Evolutionary conservation across 2,888 invertebrate genomes (phyloP).

Genomic region (Stenichneumon culpator): DNA sequence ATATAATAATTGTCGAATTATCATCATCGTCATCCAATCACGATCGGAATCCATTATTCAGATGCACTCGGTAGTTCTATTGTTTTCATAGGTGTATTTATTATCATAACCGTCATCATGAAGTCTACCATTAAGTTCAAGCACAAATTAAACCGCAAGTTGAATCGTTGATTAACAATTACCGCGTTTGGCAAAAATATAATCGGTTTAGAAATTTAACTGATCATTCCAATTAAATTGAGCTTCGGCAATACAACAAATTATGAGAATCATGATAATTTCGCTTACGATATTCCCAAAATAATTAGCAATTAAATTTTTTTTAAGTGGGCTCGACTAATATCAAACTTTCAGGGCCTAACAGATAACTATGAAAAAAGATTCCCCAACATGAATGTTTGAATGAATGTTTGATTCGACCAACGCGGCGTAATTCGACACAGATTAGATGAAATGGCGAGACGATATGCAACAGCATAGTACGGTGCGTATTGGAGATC

Average conservation of each 20-base stretch:
- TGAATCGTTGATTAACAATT: not conserved
- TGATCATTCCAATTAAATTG: not conserved
- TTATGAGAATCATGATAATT: not conserved
- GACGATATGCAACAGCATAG: slow-evolving; percentile 5
- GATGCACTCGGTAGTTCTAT: slow-evolving; percentile 4
- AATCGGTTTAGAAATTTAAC: not conserved
- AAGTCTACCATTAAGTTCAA: not conserved
- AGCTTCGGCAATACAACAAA: not conserved
- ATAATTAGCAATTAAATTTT: not conserved
- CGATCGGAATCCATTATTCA: slow-evolving; percentile 52
- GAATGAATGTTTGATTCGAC: slow-evolving; percentile 12
- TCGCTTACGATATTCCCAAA: not conserved
- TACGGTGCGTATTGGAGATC: slow-evolving; percentile 28
- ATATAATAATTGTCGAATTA: slow-evolving; percentile 72
- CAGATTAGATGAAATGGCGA: slow-evolving; percentile 47
- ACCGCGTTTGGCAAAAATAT: not conserved
- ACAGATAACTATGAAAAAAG: not conserved
- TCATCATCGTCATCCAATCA: slow-evolving; percentile 63
- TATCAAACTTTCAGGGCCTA: not conserved
- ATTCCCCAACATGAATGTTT: not conserved
- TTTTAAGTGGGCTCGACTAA: not conserved
- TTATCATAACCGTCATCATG: not conserved
- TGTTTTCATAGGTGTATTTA: slow-evolving; percentile 9
- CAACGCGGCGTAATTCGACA: slow-evolving; percentile 32
- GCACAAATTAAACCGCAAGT: not conserved